Evolutionary conservation across 2,888 invertebrate genomes (phyloP).

Genomic region (Strigamia crassipes): DNA sequence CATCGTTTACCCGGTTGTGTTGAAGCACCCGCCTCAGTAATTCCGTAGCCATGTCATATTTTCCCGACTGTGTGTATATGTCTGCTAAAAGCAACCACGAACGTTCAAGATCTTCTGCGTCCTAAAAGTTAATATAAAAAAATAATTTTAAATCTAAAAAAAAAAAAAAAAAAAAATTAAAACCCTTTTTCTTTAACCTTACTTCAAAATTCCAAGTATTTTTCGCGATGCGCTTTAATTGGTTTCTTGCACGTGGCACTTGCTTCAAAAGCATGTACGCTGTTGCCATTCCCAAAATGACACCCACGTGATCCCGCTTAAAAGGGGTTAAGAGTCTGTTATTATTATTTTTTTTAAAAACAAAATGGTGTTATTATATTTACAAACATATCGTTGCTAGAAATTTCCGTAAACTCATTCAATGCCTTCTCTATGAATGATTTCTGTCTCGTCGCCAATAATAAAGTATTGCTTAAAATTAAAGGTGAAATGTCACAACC

Average conservation of each 20-base stretch:
- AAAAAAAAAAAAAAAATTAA: not conserved
- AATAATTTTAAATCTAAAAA: not conserved
- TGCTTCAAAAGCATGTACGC: conserved; percentile 88
- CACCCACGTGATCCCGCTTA: conserved; percentile 75
- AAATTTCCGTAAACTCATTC: conserved; percentile 73
- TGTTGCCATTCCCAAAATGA: conserved; percentile 81
- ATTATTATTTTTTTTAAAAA: too few relatives aligned
- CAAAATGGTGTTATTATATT: conserved; percentile 24
- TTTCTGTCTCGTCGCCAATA: conserved; percentile 83
- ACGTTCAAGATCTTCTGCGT: conserved; percentile 88
- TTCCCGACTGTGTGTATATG: conserved; percentile 77
- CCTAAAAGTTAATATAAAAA: not conserved
- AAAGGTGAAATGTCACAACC: conserved; percentile 69
- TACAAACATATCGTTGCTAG: conserved; percentile 68
- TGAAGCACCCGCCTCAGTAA: conserved; percentile 74
- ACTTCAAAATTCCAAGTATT: conserved; percentile 86
- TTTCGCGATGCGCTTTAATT: conserved; percentile 84
- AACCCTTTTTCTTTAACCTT: conserved; percentile 41
- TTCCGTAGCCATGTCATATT: conserved; percentile 84
- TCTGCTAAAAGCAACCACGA: conserved; percentile 95
- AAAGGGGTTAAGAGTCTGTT: not conserved
- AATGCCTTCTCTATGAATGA: conserved; percentile 80
- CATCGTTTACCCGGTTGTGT: conserved; percentile 68
- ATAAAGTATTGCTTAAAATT: conserved; percentile 75
- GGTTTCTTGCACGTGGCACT: conserved; percentile 86